Evolutionary conservation across 2,797 vertebrate genomes (phyloP).

Genomic region (Pitangus sulphuratus): DNA sequence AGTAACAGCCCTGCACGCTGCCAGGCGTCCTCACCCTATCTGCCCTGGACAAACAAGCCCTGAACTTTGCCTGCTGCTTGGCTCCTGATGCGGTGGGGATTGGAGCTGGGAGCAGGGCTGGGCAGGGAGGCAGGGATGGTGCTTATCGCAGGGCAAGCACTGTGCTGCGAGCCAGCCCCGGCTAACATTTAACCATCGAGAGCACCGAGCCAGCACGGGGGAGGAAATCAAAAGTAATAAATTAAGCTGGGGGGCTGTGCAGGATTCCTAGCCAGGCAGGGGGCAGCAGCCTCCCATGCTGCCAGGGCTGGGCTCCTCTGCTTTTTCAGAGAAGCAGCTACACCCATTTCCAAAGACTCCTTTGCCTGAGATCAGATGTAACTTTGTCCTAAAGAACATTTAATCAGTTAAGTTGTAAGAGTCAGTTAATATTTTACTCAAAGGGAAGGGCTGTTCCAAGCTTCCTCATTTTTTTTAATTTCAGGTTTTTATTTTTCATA

Average conservation of each 20-base stretch:
- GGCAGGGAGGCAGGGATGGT: neutral
- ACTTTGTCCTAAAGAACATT: slow-evolving; percentile 54
- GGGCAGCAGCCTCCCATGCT: neutral
- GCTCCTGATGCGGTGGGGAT: fast-evolving
- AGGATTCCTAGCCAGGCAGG: neutral
- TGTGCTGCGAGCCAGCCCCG: fast-evolving
- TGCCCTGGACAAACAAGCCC: slow-evolving; percentile 6
- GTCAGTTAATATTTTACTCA: slow-evolving; percentile 62
- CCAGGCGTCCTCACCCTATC: neutral
- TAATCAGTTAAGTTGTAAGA: neutral
- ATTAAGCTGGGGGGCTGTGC: neutral
- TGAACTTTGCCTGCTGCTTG: slow-evolving; percentile 50
- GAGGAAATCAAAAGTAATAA: neutral
- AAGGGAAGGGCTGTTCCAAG: neutral
- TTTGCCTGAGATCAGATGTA: neutral
- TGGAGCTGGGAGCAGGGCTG: fast-evolving
- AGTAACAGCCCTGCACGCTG: neutral
- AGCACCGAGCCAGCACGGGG: neutral
- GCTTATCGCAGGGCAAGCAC: neutral
- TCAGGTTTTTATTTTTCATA: neutral
- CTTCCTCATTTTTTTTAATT: neutral
- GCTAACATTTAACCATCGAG: neutral
- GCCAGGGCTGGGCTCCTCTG: neutral
- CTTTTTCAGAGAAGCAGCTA: neutral
- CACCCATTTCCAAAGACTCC: neutral